These are phyloP conservation scores for Orchesella cincta DNA, from an alignment of 1,140 invertebrate species.

Conservation along the genomic window DNA sequence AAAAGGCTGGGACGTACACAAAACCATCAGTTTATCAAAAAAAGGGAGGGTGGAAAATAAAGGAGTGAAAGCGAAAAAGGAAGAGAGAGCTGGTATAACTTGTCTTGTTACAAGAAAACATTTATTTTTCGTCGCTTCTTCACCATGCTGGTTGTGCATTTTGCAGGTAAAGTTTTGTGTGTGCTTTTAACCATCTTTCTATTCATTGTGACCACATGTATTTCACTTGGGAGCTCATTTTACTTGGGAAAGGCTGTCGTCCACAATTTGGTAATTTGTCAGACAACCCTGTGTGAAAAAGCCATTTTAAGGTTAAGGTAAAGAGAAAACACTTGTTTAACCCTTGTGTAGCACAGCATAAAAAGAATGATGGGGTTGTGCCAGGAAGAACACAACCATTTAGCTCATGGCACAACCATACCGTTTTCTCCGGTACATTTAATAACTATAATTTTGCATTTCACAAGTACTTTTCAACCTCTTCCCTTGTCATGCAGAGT, in stretches of 20 bases:
- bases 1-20: background rate
- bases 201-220: slow-evolving; percentile 1
- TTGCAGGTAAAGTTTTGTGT: background rate
- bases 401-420: no score
- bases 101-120: background rate
- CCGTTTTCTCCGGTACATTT: no score
- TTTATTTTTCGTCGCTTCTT: background rate
- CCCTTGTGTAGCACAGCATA: no score
- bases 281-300: no score
- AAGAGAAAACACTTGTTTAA: no score
- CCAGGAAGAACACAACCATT: no score
- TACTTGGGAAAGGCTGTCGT: background rate
- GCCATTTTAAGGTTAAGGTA: no score
- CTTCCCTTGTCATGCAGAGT: background rate
- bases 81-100: background rate
- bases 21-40: no score
- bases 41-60: background rate
- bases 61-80: background rate
- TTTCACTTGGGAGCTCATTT: slow-evolving; percentile 11
- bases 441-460: background rate
- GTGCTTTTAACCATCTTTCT: background rate
- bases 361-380: no score
- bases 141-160: background rate
- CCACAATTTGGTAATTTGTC: slow-evolving; percentile 22
- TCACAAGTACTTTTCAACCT: background rate